Base-by-base conservation (phyloP, 2,888 invertebrate genomes). In the Tetramorium bicarinatum region DNA sequence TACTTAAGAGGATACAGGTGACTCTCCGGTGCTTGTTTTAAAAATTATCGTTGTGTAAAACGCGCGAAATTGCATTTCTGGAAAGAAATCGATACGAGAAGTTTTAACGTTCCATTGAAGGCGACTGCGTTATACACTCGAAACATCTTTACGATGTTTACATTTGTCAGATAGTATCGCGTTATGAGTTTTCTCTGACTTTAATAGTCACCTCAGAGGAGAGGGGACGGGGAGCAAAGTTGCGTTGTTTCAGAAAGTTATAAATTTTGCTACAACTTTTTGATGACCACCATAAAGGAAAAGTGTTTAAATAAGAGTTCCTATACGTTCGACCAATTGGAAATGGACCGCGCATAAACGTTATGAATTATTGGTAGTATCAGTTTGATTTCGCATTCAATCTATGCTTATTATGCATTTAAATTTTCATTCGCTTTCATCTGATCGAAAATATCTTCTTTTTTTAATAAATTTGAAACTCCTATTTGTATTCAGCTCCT, bases 241-340 rank as follows among this genome's bases (percentile, higher is more conserved):
- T 34, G 79, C 74, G 11, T 41, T 54, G 59, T 72, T 80, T 80
- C 15, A 47, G 6, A 49, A 72, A 59, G 79, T 72, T 44, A 72
- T 72, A 80, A 72, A 80, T 80, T 34, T 80, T 59, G 38, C 47
- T 18, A 38, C 59, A 72, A 80, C 79, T 80, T 80, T 80, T 80
- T 59, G 47, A 80, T 38, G 79, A 71, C 47, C 15, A 44, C 34
- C 21, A 25, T 59, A 59, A 72, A 71, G 59, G 72, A 34, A 59
- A 41, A 59, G 25, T 18, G 18, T 79, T 79, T 71, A 59, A 47
- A 41, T 71, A 59, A 72, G 74, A 80, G 47, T 72, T 59, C n/a
- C 47, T 72, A 21, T 52, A 80, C 59, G 59, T 80, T 59, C 25
- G 59, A 59, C 47, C 44, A 72, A 59, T 80, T 59, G 47, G 18